These are phyloP conservation scores for Ctenicera cuprea DNA, from an alignment of 2,888 invertebrate genomes.

Conservation along the genomic window DNA sequence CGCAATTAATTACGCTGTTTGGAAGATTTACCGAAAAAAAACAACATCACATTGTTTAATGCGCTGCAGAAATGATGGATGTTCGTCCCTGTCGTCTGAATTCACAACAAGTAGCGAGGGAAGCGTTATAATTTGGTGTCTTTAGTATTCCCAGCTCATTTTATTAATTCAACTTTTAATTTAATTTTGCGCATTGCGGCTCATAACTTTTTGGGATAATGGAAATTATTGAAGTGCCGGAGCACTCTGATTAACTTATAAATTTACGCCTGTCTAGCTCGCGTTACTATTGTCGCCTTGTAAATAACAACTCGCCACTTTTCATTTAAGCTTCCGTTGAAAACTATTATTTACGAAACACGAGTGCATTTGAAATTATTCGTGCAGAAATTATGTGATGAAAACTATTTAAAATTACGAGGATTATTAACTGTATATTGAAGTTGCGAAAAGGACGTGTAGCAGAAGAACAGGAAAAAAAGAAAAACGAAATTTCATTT, in stretches of 20 bases:
- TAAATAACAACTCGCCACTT: constrained; percentile 14
- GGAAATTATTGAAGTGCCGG: constrained; percentile 49
- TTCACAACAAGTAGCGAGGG: constrained; percentile 45
- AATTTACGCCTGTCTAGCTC: constrained; percentile 29
- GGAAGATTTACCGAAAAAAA: constrained; percentile 34
- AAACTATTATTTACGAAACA: no score
- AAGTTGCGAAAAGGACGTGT: no score
- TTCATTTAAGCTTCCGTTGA: not conserved
- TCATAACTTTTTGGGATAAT: constrained; percentile 52
- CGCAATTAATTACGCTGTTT: constrained; percentile 40
- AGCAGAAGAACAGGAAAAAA: no score
- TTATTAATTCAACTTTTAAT: constrained; percentile 54
- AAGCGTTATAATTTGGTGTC: constrained; percentile 48
- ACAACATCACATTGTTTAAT: constrained; percentile 37
- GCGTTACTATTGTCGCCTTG: constrained; percentile 22
- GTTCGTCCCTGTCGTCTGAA: constrained; percentile 42
- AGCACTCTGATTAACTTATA: constrained; percentile 43
- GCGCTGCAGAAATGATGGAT: constrained; percentile 46
- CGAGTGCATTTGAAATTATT: no score
- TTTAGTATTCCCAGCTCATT: constrained; percentile 52
- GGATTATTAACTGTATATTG: no score
- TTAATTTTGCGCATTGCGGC: constrained; percentile 54
- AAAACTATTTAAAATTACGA: no score
- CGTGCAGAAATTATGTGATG: no score
- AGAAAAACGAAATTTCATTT: no score